Evolutionary conservation across 2,113 vertebrate genomes (phyloP), one percentile per base, ranked within the genome.

Genomic region (Cisticola juncidis): DNA sequence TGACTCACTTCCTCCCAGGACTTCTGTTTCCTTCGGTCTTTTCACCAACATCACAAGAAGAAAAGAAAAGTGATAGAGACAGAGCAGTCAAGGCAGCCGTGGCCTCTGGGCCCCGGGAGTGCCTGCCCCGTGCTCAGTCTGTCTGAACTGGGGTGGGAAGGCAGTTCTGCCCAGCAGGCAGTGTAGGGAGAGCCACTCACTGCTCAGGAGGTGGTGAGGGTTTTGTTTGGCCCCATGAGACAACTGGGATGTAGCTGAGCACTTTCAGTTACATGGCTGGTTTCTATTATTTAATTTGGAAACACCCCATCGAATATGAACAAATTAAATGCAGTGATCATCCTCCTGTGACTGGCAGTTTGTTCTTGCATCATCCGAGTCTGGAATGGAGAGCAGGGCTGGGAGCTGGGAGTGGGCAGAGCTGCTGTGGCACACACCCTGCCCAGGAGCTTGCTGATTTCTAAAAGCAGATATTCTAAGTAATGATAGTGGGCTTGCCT

Each of bases 1-100:
- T 97, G 95, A 95, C 96, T 97, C 96, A 95, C 81, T 96, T 96
- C 96, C 95, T 97, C 95, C 66, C 68, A 57, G 91, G 81, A 58
- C 72, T 94, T 80, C 60, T 92, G 50, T 91, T 96, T 94, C 91
- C 83, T 90, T 88, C 60, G 69, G 68, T 66, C 25, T 86, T 83
- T 90, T 68, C 72, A 58, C 71, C 68, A 72, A 33, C 65, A 93
- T 70, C 58, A 14, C 51, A 44, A 76, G 31, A 57, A 81, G 84
- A 33, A 26, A 51, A 87, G 70, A 31, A 35, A 22, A 7, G 26
- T 36, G 47, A 25, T 40, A 53, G 23, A 33, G 53, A 61, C 4
- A 12, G 35, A 24, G 65, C 61, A 44, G 53, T 71, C 42, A 22
- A 76, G 29, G 61, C 72, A 86, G 51, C 72, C n/a, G 1, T n/a